Base-by-base conservation (phyloP, 2,113 vertebrate genomes). In the Puffinus mauretanicus region DNA sequence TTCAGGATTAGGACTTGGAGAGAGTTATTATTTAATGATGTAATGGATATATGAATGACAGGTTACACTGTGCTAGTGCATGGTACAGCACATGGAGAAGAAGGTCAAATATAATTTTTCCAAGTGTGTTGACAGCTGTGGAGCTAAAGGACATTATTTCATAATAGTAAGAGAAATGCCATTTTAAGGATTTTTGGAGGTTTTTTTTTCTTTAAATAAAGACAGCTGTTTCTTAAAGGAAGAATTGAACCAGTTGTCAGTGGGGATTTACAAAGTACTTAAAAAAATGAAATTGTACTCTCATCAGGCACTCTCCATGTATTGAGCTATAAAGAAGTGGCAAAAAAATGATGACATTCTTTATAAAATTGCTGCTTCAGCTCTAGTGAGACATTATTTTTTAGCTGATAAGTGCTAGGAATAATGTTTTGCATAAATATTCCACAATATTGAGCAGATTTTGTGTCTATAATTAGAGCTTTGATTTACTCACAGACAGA, bases 341-440 rank as follows among this genome's bases (percentile, higher is more conserved):
- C 65, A 94, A 93, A 96, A 92, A 95, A 80, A 88, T 22, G 25
- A 81, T 90, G 82, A 94, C 87, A 94, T 86, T 90, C 40, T 94
- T 95, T 91, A 64, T 67, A 93, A 96, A 97, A 96, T 79, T 96
- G 94, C 88, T 96, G 77, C 62, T 88, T 97, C 95, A 97, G 86
- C 90, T 97, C 86, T 94, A 84, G 30, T 78, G 94, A 96, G 95
- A 92, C 90, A 66, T 96, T 96, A 89, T 83, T 93, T 89, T 96
- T 98, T 95, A 96, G 93, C 67, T 97, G 83, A 90, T 97, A 97
- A 97, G 46, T 92, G 88, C 92, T 96, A 97, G 94, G 90, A 97
- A 93, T 97, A 94, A 90, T 95, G 90, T 97, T 98, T 97, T 98
- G 93, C 93, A 96, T 98, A 97, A 98, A 98, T 98, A 97, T 94